Evolutionary conservation across 37 sponge, comb jelly and placozoan genomes (phyloP).

Genomic region (Geodia barretti): DNA sequence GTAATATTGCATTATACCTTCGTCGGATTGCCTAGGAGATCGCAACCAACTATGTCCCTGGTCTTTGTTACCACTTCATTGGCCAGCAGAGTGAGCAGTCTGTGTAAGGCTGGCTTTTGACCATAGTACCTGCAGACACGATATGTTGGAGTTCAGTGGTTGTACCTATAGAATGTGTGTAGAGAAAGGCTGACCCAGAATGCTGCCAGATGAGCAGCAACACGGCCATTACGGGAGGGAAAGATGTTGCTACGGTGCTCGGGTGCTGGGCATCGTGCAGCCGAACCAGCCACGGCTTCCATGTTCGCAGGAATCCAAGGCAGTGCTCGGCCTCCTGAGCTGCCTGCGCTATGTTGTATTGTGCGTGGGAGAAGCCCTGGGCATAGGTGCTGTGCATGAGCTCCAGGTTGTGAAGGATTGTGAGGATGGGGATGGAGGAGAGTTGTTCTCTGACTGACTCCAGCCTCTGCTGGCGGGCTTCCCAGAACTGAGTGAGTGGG

Average conservation of each 20-base stretch:
- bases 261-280: slow-evolving; percentile 42
- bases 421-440: slow-evolving; percentile 53
- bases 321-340: slow-evolving; percentile 63
- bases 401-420: slow-evolving; percentile 72
- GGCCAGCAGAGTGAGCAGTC: slow-evolving; percentile 68
- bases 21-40: slow-evolving; percentile 63
- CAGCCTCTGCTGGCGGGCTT: slow-evolving; percentile 37
- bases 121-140: slow-evolving; percentile 37
- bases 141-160: neutral
- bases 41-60: slow-evolving; percentile 57
- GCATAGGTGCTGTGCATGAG: slow-evolving; percentile 75
- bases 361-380: slow-evolving; percentile 65
- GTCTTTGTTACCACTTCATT: slow-evolving; percentile 72
- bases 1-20: slow-evolving; percentile 16
- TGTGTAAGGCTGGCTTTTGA: slow-evolving; percentile 47
- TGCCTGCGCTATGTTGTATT: slow-evolving; percentile 68
- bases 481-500: slow-evolving; percentile 68
- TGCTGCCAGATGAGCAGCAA: slow-evolving; percentile 75
- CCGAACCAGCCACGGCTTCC: slow-evolving; percentile 68
- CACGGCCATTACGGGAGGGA: slow-evolving; percentile 75
- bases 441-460: slow-evolving; percentile 72
- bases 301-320: slow-evolving; percentile 67
- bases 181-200: slow-evolving; percentile 51
- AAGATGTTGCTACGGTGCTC: slow-evolving; percentile 14
- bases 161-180: neutral